Evolutionary conservation across 2,797 vertebrate species (phyloP).

Genomic region (Astyanax mexicanus): DNA sequence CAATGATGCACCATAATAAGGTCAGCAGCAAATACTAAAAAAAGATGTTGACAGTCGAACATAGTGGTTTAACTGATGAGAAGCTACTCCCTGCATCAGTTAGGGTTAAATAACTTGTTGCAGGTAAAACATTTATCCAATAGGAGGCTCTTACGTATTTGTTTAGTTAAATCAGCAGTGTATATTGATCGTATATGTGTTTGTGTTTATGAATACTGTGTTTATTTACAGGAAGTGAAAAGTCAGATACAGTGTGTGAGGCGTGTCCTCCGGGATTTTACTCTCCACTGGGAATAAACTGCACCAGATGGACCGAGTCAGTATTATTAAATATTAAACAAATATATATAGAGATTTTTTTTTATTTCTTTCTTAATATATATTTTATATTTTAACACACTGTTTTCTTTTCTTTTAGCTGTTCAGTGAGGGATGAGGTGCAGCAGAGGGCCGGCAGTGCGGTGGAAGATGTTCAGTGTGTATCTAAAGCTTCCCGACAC

Average conservation of each 20-base stretch:
- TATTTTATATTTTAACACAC: background rate
- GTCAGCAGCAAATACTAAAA: too few relatives aligned
- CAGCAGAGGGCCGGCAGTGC: constrained; percentile 8
- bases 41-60: too few relatives aligned
- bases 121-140: too few relatives aligned
- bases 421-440: constrained; percentile 1
- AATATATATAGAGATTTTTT: too few relatives aligned
- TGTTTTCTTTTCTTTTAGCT: constrained; percentile 17
- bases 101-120: too few relatives aligned
- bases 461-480: constrained; percentile 32
- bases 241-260: constrained; percentile 60
- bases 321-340: too few relatives aligned
- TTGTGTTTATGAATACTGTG: background rate
- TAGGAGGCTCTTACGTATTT: too few relatives aligned
- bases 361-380: background rate
- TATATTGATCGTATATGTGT: too few relatives aligned
- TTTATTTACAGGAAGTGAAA: constrained; percentile 60
- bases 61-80: too few relatives aligned
- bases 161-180: too few relatives aligned
- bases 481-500: background rate
- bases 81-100: too few relatives aligned
- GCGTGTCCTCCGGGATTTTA: constrained; percentile 52
- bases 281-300: constrained; percentile 55
- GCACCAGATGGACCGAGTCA: constrained; percentile 60
- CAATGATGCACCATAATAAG: too few relatives aligned